Percentiles rank a stretch among this genome's conserved stretches.
Conservation (phyloP, 2,797 vertebrate species). For the Meriones psammophilus region DNA sequence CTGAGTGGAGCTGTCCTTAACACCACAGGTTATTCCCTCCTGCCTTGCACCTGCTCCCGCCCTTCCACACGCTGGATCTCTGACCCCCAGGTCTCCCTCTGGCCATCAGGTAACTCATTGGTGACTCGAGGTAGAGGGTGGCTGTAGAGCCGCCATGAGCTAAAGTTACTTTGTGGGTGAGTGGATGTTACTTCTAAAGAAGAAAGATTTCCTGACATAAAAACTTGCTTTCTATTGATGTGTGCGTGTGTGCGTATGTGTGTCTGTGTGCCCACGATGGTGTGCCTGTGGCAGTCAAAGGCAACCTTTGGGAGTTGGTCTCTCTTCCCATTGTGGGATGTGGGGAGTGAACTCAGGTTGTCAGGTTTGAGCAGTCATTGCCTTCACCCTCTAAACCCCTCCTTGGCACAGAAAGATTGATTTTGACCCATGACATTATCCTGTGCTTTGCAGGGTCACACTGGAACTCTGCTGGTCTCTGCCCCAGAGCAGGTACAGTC, state of each 20-base stretch:
- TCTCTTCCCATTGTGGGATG: not conserved
- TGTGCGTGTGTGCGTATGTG: not conserved
- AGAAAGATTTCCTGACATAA: not conserved
- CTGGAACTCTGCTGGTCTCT: not conserved
- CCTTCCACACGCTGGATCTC: not conserved
- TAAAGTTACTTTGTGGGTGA: not conserved
- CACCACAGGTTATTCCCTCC: not conserved
- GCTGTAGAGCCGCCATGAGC: not conserved
- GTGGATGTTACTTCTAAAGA: not conserved
- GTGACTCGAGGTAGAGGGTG: not conserved
- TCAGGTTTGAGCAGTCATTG: not conserved
- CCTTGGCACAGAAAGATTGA: not conserved
- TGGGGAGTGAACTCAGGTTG: not conserved
- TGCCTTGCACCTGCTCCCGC: too few species aligned
- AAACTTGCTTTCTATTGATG: not conserved
- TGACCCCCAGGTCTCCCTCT: not conserved
- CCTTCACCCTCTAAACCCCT: not conserved
- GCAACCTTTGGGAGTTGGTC: not conserved
- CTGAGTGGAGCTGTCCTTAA: not conserved
- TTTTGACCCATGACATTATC: not conserved
- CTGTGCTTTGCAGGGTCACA: not conserved
- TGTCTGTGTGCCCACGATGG: too few species aligned
- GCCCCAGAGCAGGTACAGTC: not conserved
- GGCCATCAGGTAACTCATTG: not conserved
- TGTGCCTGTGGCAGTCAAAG: not conserved